Percentiles rank a stretch among this genome's conserved stretches.
Evolutionary conservation across 2,113 vertebrate species (phyloP).

Genomic region (Gymnocephalus cernua): DNA sequence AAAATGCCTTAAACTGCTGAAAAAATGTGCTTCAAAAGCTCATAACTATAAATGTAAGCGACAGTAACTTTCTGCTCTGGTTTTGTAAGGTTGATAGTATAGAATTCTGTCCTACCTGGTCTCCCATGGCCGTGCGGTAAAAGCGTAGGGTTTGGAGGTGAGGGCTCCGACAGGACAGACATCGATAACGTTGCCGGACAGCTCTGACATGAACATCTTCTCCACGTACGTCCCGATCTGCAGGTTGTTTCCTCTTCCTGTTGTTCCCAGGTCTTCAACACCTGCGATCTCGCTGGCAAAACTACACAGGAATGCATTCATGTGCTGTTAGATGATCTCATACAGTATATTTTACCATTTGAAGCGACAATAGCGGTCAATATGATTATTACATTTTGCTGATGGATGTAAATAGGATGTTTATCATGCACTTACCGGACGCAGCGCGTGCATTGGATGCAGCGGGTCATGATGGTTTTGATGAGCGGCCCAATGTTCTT

Average conservation of each 20-base stretch:
- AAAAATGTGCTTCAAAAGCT: no score
- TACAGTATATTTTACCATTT: not conserved
- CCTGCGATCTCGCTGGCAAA: conserved; percentile 98
- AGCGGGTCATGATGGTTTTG: conserved; percentile 99
- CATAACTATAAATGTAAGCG: not conserved
- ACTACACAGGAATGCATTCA: conserved; percentile 68
- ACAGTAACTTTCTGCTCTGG: not conserved
- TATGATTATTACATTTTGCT: not conserved
- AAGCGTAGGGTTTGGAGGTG: conserved; percentile 98
- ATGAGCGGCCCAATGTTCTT: conserved; percentile 97
- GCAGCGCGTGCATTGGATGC: conserved; percentile 98
- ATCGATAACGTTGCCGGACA: conserved; percentile 97
- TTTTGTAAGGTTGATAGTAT: not conserved
- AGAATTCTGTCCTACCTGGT: conserved; percentile 86
- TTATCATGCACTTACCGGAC: conserved; percentile 88
- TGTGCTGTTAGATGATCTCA: not conserved
- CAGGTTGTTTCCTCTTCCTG: conserved; percentile 95
- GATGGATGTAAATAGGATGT: not conserved
- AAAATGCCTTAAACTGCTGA: not conserved
- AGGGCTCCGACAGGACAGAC: conserved; percentile 97
- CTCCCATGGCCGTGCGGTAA: conserved; percentile 97
- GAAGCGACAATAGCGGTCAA: not conserved
- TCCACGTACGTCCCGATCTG: conserved; percentile 98
- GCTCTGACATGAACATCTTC: conserved; percentile 99
- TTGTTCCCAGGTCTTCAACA: conserved; percentile 97